Conservation (phyloP, 2,113 vertebrate genomes). For the Macrotis lagotis region DNA sequence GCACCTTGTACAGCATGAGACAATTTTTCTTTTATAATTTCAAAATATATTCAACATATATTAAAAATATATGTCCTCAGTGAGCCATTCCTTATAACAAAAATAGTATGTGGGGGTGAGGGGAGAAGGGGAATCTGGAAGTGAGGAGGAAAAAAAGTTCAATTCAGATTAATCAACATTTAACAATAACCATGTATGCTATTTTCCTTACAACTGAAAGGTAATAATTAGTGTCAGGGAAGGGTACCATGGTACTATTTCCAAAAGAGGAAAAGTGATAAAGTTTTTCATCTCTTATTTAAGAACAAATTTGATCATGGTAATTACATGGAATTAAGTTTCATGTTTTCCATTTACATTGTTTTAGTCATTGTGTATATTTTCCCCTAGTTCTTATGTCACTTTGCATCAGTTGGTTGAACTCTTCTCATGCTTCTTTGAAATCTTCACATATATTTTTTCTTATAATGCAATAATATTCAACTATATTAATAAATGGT, state of each 20-base stretch:
- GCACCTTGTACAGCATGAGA: background rate
- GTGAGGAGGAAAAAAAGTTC: background rate
- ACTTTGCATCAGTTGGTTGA: background rate
- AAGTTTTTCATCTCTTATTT: background rate
- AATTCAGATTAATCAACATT: background rate
- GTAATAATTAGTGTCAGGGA: background rate
- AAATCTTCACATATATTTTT: background rate
- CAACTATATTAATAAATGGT: background rate
- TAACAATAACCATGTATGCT: background rate
- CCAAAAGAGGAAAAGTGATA: background rate
- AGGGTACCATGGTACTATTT: background rate
- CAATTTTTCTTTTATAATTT: background rate
- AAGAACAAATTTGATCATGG: background rate
- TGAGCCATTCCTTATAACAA: background rate
- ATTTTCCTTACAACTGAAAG: background rate
- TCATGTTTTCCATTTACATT: background rate
- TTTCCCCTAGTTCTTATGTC: background rate
- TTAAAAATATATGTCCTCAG: background rate
- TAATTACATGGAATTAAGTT: background rate
- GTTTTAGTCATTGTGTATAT: background rate
- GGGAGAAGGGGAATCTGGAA: background rate
- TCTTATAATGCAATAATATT: background rate
- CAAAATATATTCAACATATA: background rate
- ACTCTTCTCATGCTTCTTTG: background rate
- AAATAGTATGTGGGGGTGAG: background rate